Base-by-base conservation (phyloP, 2,797 vertebrate species). In the Bradypus variegatus region DNA sequence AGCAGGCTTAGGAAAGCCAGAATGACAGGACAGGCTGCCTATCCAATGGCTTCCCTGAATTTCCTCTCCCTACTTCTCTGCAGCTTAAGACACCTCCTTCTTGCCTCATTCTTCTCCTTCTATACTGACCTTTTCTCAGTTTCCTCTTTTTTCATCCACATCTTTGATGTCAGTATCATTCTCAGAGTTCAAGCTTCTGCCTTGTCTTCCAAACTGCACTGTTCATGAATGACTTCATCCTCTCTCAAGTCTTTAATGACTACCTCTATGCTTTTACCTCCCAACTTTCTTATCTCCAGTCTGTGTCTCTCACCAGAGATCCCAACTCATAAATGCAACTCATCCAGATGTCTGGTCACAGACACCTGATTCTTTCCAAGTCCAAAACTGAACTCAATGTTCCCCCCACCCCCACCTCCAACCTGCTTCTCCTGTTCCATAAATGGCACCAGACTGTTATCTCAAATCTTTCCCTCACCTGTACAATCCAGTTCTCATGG, bases 191-290 rank as follows among this genome's bases (percentile, higher is more conserved):
- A 82, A 91, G 25, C 33, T 80, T 48, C 58, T 89, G 65, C 27
- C 65, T 78, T 80, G 88, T 79, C 31, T 87, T 93, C 48, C 41
- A 73, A 3, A 27, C 15, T 80, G 14, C 1, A 25, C 33, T 92
- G 38, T 93, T 88, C 53, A 38, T 6, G 18, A 81, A 4, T 48
- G 41, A 84, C 36, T 67, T 86, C 33, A 36, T 45, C n/a, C 25
- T n/a, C n/a, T 94, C 38, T 55, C 70, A 69, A 73, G 45, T 86
- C 72, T 90, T 91, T 58, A 81, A 89, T 88, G 84, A 77, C 93
- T 62, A n/a, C 48, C 41, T 67, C 29, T 41, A 27, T 16, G 29
- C 38, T 80, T 23, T 77, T 80, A 19, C 76, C 67, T 64, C 55
- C 86, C 41, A 79, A 36, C 10, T 5, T 27, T 90, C 65, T 84